Base-by-base conservation (phyloP, 2,113 vertebrate genomes). In the Leucopsar rothschildi region DNA sequence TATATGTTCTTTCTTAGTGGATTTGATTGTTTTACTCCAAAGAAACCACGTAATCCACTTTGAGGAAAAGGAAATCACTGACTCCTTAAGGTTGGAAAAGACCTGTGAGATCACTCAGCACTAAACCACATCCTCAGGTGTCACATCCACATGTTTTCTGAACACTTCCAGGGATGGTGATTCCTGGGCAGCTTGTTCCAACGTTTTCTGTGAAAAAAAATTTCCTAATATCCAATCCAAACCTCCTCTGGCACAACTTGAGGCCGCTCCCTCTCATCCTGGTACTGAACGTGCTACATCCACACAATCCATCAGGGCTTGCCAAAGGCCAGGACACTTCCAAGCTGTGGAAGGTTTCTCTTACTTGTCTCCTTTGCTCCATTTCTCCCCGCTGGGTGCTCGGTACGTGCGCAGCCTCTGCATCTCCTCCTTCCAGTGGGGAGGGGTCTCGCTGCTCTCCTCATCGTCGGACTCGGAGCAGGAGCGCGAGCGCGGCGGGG, bases 341-440 rank as follows among this genome's bases (percentile, higher is more conserved):
- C 9, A 19, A 39, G 17, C 5, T 10, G 19, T 6, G 20, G 6
- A 13, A 69, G 35, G 90, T 28, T 18, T 2, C 3, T 81, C 98
- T 95, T 98, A 99, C 99, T 99, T 99, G 95, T 99, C 99, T 93
- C 98, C 99, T 98, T 99, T 99, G 86, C 98, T 99, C 99, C 99
- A 99, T 49, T 98, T 98, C 82, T 99, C 99, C 12, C 98, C 96
- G 65, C 98, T 99, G 3, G 98, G 98, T 0, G 98, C 98, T 37
- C 99, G 98, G 60, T 99, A 99, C 0, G 97, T 97, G 92, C 99
- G 97, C 16, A 98, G 97, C 40, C 99, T 98, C 97, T 99, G 99
- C 99, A 99, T 99, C 88, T 99, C 99, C 94, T 99, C 99, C 86
- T 98, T 99, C 99, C 99, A 99, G 90, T 99, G 99, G 18, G 99